Evolutionary conservation across 2,113 vertebrate species (phyloP).

Genomic region (Proterorhinus semilunaris): DNA sequence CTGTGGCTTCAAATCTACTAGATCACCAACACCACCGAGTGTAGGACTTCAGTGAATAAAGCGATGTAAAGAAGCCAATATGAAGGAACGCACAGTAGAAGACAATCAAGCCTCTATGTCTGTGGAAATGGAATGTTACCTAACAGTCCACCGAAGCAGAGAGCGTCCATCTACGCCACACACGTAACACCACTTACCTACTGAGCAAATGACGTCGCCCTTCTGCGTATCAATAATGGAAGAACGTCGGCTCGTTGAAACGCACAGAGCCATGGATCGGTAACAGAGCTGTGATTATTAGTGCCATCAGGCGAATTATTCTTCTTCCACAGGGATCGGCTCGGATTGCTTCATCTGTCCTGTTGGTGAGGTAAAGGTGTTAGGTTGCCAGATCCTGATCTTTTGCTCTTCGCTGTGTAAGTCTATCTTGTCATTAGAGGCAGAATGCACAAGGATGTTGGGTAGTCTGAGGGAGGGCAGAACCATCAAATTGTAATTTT

Average conservation of each 20-base stretch:
- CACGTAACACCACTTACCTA: slow-evolving; percentile 41
- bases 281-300: slow-evolving; percentile 74
- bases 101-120: too few relatives aligned
- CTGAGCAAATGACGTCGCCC: slow-evolving; percentile 54
- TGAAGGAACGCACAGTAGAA: too few relatives aligned
- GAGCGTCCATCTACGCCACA: neutral
- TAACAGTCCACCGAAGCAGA: too few relatives aligned
- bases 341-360: slow-evolving; percentile 67
- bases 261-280: slow-evolving; percentile 48
- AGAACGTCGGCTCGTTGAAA: slow-evolving; percentile 34
- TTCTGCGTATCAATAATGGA: slow-evolving; percentile 55
- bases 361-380: slow-evolving; percentile 52
- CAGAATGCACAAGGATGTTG: slow-evolving; percentile 22
- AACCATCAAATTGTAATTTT: too few relatives aligned
- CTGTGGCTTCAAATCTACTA: too few relatives aligned
- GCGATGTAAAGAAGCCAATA: too few relatives aligned
- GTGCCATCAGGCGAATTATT: slow-evolving; percentile 73
- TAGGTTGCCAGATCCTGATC: slow-evolving; percentile 73
- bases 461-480: slow-evolving; percentile 2
- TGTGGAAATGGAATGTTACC: too few relatives aligned
- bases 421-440: slow-evolving; percentile 57
- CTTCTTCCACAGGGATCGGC: slow-evolving; percentile 55
- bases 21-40: too few relatives aligned
- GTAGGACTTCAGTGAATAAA: too few relatives aligned
- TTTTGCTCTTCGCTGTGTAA: slow-evolving; percentile 58